A percentile compares a stretch with the other conserved stretches of the same genome.
phyloP scores from a whole-genome alignment of 2,797 vertebrate species.

The Rhinophrynus dorsalis region DNA sequence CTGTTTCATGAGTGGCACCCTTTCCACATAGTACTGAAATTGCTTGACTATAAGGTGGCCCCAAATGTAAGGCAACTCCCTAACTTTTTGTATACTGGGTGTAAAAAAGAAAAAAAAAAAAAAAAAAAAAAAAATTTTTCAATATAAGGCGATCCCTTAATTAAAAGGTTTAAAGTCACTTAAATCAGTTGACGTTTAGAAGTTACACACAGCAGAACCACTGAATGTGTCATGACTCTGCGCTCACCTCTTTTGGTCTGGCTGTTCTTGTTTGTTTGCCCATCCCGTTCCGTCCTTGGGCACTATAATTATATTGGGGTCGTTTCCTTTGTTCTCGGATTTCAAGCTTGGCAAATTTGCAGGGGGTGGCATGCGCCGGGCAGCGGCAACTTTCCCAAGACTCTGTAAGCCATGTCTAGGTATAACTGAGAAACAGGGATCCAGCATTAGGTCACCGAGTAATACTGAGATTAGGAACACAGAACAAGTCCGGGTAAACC shows the following conservation, averaged over 20 bases:
- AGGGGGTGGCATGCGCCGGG: slow-evolving; percentile 98
- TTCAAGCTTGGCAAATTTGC: slow-evolving; percentile 99
- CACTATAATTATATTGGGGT: slow-evolving; percentile 97
- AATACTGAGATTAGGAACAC: not conserved
- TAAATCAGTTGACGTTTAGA: no score
- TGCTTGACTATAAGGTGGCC: no score
- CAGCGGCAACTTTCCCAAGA: slow-evolving; percentile 99
- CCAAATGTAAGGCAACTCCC: no score
- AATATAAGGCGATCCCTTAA: no score
- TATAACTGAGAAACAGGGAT: slow-evolving; percentile 73
- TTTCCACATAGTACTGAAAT: no score
- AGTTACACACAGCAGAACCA: not conserved
- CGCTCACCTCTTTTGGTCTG: slow-evolving; percentile 95
- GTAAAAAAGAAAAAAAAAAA: no score
- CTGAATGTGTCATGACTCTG: not conserved
- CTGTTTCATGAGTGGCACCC: no score
- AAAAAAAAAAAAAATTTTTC: no score
- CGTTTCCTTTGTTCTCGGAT: slow-evolving; percentile 99
- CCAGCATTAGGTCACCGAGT: not conserved
- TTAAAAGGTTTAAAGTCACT: no score
- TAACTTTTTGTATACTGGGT: no score
- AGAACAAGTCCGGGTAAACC: no score
- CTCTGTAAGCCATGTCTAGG: slow-evolving; percentile 99
- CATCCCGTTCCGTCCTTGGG: slow-evolving; percentile 99
- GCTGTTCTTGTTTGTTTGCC: slow-evolving; percentile 99